Base-by-base conservation (phyloP, 2,888 invertebrate species). In the Pachymerium ferrugineum region DNA sequence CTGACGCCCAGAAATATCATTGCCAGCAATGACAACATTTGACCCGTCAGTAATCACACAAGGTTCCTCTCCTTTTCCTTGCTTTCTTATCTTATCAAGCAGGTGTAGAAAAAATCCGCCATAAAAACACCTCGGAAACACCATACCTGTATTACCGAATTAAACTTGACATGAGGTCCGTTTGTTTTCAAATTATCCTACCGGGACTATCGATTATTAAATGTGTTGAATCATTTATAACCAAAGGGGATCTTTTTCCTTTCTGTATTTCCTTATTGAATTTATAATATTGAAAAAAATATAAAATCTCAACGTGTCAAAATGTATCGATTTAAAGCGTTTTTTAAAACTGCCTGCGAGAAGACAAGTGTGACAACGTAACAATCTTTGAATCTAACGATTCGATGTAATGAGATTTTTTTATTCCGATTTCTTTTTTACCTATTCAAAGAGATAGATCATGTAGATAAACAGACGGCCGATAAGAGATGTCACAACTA, bases 1-100 rank as follows among this genome's bases (percentile, higher is more conserved):
- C 62, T 22, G 62, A 62, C 62, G 62, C 62, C 62, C 25, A 62
- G 62, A 62, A 62, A 62, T 62, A 62, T 62, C 62, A 28, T 62
- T 62, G 62, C 62, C 62, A 62, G 62, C 62, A 62, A 62, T 25
- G 62, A 62, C 62, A 62, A 62, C 62, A 62, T 62, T 62, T 62
- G 62, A 62, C 62, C 62, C 28, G 62, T 25, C 6, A 62, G 62
- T 25, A 62, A 62, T 62, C 62, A 62, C 14, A 62, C 28, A 28
- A 62, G 62, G 62, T 62, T 62, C 28, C 62, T 62, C n/a, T 62
- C 12, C 54, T 62, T 62, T 62, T 10, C 62, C 62, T 62, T 25
- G 62, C 25, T 62, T 62, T 62, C 62, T 62, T 62, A 62, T 62
- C 62, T 62, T 62, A 62, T 62, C 62, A 2, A 28, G 62, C 28